Percentiles rank a stretch among this genome's conserved stretches.
phyloP scores from a whole-genome alignment of 2,113 vertebrate genomes.

The Limnothrissa miodon region DNA sequence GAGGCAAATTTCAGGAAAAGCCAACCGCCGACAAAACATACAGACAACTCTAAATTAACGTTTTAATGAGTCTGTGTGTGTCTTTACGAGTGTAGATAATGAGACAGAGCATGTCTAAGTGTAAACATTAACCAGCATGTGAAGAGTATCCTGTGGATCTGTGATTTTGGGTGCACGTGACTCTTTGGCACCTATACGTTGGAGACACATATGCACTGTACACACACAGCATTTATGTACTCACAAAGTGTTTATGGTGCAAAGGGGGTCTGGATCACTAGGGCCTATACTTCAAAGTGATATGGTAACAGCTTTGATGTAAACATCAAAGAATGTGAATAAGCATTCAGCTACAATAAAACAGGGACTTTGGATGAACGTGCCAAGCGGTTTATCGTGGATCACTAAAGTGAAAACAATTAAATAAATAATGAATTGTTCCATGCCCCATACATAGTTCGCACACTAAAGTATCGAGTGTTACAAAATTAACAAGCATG shows the following conservation, averaged over 20 bases:
- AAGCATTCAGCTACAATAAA: neutral
- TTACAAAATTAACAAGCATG: slow-evolving; percentile 29
- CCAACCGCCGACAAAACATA: slow-evolving; percentile 14
- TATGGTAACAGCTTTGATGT: slow-evolving; percentile 7
- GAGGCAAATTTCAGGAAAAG: neutral
- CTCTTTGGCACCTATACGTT: neutral
- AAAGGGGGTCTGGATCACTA: slow-evolving; percentile 3
- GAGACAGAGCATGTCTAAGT: neutral
- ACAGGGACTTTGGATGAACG: neutral
- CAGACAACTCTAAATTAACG: neutral
- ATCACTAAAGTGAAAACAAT: neutral
- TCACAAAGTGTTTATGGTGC: neutral
- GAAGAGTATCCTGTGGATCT: neutral
- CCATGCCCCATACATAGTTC: neutral
- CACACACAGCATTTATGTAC: neutral
- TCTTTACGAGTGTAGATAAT: slow-evolving; percentile 8
- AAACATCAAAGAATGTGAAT: slow-evolving; percentile 23
- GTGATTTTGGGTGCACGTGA: neutral
- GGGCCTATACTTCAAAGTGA: slow-evolving; percentile 6
- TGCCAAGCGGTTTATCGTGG: neutral
- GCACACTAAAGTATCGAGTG: slow-evolving; percentile 25
- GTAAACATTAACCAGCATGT: neutral
- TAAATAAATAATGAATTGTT: neutral
- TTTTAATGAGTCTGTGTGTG: neutral
- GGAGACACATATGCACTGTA: neutral